phyloP scores from a whole-genome alignment of 2,797 vertebrate genomes.

The Eutrigla gurnardus region DNA sequence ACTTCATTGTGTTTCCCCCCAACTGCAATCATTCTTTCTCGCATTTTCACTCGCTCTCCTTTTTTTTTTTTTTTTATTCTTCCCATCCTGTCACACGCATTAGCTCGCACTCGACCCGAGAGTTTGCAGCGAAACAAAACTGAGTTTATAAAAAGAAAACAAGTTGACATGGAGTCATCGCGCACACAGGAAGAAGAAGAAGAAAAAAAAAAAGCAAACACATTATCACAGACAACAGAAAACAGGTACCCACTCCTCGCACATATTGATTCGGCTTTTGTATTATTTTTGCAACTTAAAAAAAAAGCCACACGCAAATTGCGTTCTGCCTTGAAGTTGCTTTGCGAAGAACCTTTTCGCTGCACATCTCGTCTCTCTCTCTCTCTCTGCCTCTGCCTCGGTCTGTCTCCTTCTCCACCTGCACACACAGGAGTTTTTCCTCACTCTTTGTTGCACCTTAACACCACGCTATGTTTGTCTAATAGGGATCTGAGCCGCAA shows the following conservation, averaged over 20 bases:
- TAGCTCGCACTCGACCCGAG: constrained; percentile 37
- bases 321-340: constrained; percentile 63
- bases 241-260: constrained; percentile 36
- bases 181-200: background rate
- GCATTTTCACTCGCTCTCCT: constrained; percentile 19
- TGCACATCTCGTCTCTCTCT: constrained; percentile 10
- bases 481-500: constrained; percentile 81
- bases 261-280: constrained; percentile 60
- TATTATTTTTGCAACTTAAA: constrained; percentile 71
- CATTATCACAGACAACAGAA: constrained; percentile 65
- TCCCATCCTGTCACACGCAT: constrained; percentile 50
- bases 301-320: constrained; percentile 61
- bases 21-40: constrained; percentile 59
- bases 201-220: constrained; percentile 18
- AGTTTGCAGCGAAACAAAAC: constrained; percentile 66
- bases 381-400: background rate
- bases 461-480: constrained; percentile 81
- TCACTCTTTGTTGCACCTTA: constrained; percentile 80
- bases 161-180: constrained; percentile 64
- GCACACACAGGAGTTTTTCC: constrained; percentile 69
- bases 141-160: constrained; percentile 72
- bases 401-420: constrained; percentile 44
- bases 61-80: background rate
- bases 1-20: constrained; percentile 62
- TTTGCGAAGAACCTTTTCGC: constrained; percentile 53